These are phyloP conservation scores for Lepisosteus oculatus DNA, from an alignment of 2,113 vertebrate species.

Conservation along the genomic window DNA sequence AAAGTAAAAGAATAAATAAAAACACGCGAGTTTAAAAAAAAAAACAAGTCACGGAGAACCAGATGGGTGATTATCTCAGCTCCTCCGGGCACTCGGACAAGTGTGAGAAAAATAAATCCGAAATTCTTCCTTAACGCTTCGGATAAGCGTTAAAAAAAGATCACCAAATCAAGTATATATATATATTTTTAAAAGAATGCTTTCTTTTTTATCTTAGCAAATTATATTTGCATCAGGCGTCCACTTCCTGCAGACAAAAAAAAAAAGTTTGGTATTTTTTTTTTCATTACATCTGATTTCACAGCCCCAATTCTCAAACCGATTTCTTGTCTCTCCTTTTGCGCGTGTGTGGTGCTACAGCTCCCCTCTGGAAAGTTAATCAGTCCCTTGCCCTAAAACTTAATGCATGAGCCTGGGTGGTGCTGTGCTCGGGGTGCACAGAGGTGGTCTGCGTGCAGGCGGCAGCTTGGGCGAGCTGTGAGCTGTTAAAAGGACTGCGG, in stretches of 20 bases:
- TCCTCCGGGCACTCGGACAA: no score
- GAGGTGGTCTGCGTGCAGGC: conserved; percentile 12
- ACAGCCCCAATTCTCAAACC: no score
- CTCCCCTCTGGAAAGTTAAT: not conserved
- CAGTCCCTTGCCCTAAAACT: not conserved
- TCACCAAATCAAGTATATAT: no score
- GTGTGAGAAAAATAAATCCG: no score
- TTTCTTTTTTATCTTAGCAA: no score
- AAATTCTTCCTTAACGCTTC: no score
- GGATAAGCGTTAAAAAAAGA: no score
- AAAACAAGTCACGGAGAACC: conserved; percentile 17
- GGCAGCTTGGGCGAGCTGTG: conserved; percentile 33
- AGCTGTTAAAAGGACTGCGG: conserved; percentile 52
- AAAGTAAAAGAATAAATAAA: not conserved
- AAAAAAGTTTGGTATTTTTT: no score
- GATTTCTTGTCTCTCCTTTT: not conserved
- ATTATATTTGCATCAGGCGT: no score
- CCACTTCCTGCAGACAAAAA: no score
- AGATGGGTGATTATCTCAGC: conserved; percentile 21
- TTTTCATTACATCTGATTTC: no score
- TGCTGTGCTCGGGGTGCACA: not conserved
- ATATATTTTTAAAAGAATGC: no score
- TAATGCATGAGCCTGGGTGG: not conserved
- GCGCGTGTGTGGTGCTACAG: not conserved
- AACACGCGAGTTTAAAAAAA: not conserved